These are phyloP conservation scores for Epistrophe grossulariae DNA, from an alignment of 2,888 invertebrate species.

Conservation along the genomic window DNA sequence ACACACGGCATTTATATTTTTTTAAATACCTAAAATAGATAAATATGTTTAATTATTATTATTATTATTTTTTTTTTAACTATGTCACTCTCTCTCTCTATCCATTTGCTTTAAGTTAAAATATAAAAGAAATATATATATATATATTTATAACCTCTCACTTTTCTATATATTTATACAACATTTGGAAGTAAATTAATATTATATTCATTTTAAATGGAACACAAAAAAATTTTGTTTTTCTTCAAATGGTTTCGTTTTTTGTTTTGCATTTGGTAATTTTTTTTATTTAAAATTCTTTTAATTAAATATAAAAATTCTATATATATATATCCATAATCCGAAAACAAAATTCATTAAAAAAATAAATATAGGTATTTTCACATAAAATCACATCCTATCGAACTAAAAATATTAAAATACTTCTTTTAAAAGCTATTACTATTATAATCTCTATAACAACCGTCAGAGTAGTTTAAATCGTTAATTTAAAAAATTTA, in stretches of 20 bases:
- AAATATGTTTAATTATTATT: neutral
- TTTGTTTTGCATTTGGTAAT: conserved; percentile 50
- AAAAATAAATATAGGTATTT: conserved; percentile 12
- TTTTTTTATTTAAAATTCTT: neutral
- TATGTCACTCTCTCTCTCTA: neutral
- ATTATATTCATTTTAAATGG: conserved; percentile 4
- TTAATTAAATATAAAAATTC: neutral
- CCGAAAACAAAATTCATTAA: conserved; percentile 4
- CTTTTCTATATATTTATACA: neutral
- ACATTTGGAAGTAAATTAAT: conserved; percentile 1
- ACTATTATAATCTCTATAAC: neutral
- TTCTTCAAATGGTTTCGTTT: conserved; percentile 1
- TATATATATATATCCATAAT: neutral
- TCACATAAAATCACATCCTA: conserved; percentile 7
- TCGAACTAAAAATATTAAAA: neutral
- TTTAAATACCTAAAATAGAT: neutral
- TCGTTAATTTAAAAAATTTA: conserved; percentile 28
- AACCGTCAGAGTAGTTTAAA: conserved; percentile 21
- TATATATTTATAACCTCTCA: conserved; percentile 11
- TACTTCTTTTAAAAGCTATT: neutral
- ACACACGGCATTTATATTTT: conserved; percentile 78
- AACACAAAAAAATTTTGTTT: conserved; percentile 39
- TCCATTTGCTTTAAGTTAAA: conserved; percentile 15
- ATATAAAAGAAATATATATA: conserved; percentile 17
- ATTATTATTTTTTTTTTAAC: neutral